Evolutionary conservation across 1,140 invertebrate genomes (phyloP).

Genomic region (Anagrus nilaparvatae): DNA sequence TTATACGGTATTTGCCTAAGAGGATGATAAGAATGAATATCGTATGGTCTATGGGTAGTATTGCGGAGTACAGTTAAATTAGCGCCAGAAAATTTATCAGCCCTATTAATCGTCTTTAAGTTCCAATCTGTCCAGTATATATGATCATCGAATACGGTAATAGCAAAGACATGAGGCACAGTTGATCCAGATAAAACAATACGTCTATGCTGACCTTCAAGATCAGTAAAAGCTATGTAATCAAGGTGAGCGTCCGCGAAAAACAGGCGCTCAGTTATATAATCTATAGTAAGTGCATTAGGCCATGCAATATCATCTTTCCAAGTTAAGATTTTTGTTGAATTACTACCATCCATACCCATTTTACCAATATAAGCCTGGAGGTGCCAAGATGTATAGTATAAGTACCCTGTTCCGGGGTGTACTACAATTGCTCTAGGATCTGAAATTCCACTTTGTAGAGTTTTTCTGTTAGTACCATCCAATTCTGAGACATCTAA

Average conservation of each 20-base stretch:
- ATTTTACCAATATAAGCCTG: slow-evolving; percentile 95
- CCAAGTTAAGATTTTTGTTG: slow-evolving; percentile 80
- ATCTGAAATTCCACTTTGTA: slow-evolving; percentile 80
- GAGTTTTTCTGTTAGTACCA: slow-evolving; percentile 80
- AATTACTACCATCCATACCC: slow-evolving; percentile 92
- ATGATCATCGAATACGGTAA: slow-evolving; percentile 87
- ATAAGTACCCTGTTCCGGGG: slow-evolving; percentile 88
- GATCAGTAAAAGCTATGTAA: slow-evolving; percentile 88
- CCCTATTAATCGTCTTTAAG: slow-evolving; percentile 73
- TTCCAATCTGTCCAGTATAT: slow-evolving; percentile 99
- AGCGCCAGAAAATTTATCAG: slow-evolving; percentile 80
- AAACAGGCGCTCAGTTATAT: slow-evolving; percentile 87
- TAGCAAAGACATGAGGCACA: slow-evolving; percentile 90
- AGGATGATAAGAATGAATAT: slow-evolving; percentile 83
- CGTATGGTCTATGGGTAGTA: slow-evolving; percentile 90
- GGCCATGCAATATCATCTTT: slow-evolving; percentile 96
- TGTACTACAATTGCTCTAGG: slow-evolving; percentile 90
- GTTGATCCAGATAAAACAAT: slow-evolving; percentile 66
- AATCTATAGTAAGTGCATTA: slow-evolving; percentile 94
- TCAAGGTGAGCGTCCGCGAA: slow-evolving; percentile 98
- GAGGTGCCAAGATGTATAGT: slow-evolving; percentile 93
- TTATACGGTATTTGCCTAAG: slow-evolving; percentile 69
- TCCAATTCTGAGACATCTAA: slow-evolving; percentile 86
- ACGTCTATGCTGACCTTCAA: slow-evolving; percentile 79
- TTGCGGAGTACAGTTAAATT: slow-evolving; percentile 73